Evolutionary conservation across 2,888 invertebrate genomes (phyloP).

Genomic region (Bugulina stolonifera): DNA sequence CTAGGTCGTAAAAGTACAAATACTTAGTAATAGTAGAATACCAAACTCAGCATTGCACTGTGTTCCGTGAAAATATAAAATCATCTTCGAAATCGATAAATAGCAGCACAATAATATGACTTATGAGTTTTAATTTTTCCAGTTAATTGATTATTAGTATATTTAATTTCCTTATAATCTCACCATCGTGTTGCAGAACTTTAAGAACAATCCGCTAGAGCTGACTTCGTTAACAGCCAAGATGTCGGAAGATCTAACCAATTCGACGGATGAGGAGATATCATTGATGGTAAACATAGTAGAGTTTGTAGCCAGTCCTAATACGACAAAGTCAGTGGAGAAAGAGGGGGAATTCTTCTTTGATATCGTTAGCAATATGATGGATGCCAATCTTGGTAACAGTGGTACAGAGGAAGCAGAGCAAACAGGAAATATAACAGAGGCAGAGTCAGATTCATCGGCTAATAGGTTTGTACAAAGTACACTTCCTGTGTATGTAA

Average conservation of each 20-base stretch:
- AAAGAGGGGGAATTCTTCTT: conserved; percentile 13
- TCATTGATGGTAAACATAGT: background rate
- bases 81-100: too few species aligned
- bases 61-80: too few species aligned
- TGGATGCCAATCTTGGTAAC: background rate
- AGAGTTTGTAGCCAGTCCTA: conserved; percentile 15
- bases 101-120: too few species aligned
- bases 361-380: conserved; percentile 9
- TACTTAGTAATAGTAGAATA: too few species aligned
- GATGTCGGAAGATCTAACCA: background rate
- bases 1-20: too few species aligned
- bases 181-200: conserved; percentile 13
- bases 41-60: too few species aligned
- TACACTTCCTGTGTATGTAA: too few species aligned
- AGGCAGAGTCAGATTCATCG: background rate
- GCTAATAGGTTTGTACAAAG: background rate
- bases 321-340: background rate
- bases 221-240: background rate
- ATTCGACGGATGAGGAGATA: background rate
- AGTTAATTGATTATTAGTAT: too few species aligned
- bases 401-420: background rate
- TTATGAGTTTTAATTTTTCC: too few species aligned
- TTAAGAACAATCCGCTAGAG: conserved; percentile 7
- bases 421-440: background rate
- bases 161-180: too few species aligned